phyloP scores from a whole-genome alignment of 2,797 vertebrate species.

The Euphonia xanthogaster region DNA sequence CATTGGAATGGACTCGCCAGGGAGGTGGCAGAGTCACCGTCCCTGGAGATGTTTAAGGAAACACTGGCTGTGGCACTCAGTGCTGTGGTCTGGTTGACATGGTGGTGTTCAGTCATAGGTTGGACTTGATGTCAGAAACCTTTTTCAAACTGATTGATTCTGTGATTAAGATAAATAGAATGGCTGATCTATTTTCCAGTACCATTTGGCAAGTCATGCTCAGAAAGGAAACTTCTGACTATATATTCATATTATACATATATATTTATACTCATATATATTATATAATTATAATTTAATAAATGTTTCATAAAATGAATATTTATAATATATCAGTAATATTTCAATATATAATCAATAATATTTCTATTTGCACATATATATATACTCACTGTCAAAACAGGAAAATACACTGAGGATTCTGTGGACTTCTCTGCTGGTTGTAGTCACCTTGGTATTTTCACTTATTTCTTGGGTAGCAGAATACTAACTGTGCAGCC shows the following conservation, averaged over 20 bases:
- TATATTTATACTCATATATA: background rate
- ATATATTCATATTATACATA: background rate
- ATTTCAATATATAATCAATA: background rate
- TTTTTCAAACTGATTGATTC: background rate
- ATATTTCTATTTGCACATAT: background rate
- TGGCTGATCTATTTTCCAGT: background rate
- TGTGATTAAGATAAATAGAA: background rate
- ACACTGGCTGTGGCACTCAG: background rate
- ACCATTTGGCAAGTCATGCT: background rate
- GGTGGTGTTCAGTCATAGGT: background rate
- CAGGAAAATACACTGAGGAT: background rate
- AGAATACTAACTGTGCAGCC: background rate
- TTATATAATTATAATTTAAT: background rate
- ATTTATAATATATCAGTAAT: background rate
- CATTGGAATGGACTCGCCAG: background rate
- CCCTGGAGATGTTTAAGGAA: background rate
- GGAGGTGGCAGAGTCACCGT: rapidly evolving
- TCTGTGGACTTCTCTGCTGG: background rate
- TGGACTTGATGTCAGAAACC: background rate
- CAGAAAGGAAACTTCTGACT: background rate
- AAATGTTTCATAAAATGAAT: background rate
- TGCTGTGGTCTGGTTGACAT: background rate
- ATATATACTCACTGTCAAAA: background rate
- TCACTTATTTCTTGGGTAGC: background rate
- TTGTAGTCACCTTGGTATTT: background rate